Base-by-base conservation (phyloP, 1,140 invertebrate genomes). In the Pygmarrhopalites habei region DNA sequence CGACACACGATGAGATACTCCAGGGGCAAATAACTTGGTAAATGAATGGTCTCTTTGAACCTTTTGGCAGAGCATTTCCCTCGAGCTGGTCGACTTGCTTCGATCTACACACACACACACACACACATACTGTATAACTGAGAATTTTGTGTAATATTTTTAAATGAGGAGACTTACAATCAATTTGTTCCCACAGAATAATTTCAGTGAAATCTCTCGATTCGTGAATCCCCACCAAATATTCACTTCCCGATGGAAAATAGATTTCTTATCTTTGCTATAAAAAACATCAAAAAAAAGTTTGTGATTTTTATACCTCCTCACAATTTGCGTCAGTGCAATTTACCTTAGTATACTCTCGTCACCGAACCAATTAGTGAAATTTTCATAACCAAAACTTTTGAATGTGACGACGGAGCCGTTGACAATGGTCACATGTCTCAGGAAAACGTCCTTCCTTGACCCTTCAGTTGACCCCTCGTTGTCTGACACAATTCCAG, bases 291-390 rank as follows among this genome's bases (percentile, higher is more conserved):
- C n/a, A n/a, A n/a, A n/a, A n/a, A n/a, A n/a, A n/a, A n/a, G n/a
- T n/a, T n/a, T n/a, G n/a, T n/a, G n/a, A n/a, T n/a, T n/a, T n/a
- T n/a, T n/a, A n/a, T n/a, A n/a, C n/a, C n/a, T n/a, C n/a, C n/a
- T n/a, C n/a, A n/a, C n/a, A n/a, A n/a, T n/a, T n/a, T n/a, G n/a
- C n/a, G n/a, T n/a, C n/a, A n/a, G n/a, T n/a, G n/a, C n/a, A n/a
- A n/a, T 2, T n/a, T 46, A 59, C 53, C 39, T 25, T 17, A 61
- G 32, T 30, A 55, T 28, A 7, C 25, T 30, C 15, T 67, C 56
- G 21, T 67, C 56, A 3, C 60, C 65, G 55, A 67, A 67, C 65
- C 65, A 67, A 30, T 63, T 67, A 19, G 56, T 63, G 28, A 67
- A 67, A n/a, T 62, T 59, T 46, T 67, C 46, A 58, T 57, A 63